Evolutionary conservation across 1,140 invertebrate genomes (phyloP).

Genomic region (Euura lappo): DNA sequence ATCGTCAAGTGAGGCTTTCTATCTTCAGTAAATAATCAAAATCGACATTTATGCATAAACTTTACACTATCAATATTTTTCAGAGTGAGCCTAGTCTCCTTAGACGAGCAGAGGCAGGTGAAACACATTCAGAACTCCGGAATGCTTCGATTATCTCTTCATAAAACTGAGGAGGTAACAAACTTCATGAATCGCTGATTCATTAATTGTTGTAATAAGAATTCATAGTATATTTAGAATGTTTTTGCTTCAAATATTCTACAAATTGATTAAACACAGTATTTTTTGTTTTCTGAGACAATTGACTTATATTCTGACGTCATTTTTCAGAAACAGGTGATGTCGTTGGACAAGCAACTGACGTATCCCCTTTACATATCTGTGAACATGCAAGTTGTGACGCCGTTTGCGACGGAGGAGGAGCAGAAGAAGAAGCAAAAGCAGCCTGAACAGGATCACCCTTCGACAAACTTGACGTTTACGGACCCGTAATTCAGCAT

Average conservation of each 20-base stretch:
- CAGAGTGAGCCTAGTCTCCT: slow-evolving; percentile 68
- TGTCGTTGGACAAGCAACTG: slow-evolving; percentile 67
- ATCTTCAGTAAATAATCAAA: slow-evolving; percentile 13
- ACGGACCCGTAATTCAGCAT: slow-evolving; percentile 36
- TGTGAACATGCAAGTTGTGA: slow-evolving; percentile 72
- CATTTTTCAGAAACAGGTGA: slow-evolving; percentile 61
- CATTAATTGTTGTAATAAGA: neutral
- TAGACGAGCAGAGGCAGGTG: slow-evolving; percentile 72
- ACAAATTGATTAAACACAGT: slow-evolving; percentile 14
- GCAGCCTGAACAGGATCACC: slow-evolving; percentile 23
- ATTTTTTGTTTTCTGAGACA: slow-evolving; percentile 15
- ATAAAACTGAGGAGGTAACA: slow-evolving; percentile 71
- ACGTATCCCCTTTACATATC: slow-evolving; percentile 73
- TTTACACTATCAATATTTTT: slow-evolving; percentile 39
- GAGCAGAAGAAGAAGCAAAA: slow-evolving; percentile 16
- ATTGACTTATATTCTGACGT: too few species aligned
- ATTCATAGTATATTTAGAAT: too few species aligned
- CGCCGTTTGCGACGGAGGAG: slow-evolving; percentile 52
- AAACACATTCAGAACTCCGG: slow-evolving; percentile 67
- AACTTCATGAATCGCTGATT: neutral
- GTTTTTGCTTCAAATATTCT: too few species aligned
- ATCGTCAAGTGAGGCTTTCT: slow-evolving; percentile 61
- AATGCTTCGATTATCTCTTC: slow-evolving; percentile 64
- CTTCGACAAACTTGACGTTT: slow-evolving; percentile 29
- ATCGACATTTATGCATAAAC: neutral